Evolutionary conservation across 2,797 vertebrate genomes (phyloP).

Genomic region (Danio choprae): DNA sequence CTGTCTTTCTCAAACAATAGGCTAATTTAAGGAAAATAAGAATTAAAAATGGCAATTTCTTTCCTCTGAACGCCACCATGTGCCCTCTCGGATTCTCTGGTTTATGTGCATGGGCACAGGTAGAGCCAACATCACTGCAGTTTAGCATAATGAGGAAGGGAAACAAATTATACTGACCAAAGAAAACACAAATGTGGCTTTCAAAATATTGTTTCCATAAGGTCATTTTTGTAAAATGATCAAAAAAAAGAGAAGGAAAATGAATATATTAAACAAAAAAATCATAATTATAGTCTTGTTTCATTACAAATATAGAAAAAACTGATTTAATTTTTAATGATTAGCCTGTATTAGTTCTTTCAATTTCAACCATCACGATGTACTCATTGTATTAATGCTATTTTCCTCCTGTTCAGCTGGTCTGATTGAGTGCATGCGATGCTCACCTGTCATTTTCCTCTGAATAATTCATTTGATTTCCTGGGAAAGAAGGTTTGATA

Average conservation of each 20-base stretch:
- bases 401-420: neutral
- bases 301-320: neutral
- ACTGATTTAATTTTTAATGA: neutral
- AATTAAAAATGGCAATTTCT: slow-evolving; percentile 8
- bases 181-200: slow-evolving; percentile 13
- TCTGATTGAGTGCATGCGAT: slow-evolving; percentile 18
- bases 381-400: neutral
- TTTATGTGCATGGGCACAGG: slow-evolving; percentile 1
- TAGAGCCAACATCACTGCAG: slow-evolving; percentile 1
- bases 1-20: neutral
- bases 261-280: too few relatives aligned
- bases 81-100: neutral
- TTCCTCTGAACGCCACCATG: neutral
- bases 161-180: neutral
- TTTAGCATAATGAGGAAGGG: slow-evolving; percentile 2
- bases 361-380: neutral
- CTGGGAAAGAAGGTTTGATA: slow-evolving; percentile 16
- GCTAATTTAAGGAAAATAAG: neutral
- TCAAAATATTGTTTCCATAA: neutral
- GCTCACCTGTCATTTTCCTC: slow-evolving; percentile 36
- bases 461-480: slow-evolving; percentile 45
- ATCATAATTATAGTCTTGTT: neutral
- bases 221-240: too few relatives aligned
- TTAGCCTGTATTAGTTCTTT: neutral
- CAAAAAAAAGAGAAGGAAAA: too few relatives aligned